Evolutionary conservation across 2,888 invertebrate genomes (phyloP).

Genomic region (Formica aserva): DNA sequence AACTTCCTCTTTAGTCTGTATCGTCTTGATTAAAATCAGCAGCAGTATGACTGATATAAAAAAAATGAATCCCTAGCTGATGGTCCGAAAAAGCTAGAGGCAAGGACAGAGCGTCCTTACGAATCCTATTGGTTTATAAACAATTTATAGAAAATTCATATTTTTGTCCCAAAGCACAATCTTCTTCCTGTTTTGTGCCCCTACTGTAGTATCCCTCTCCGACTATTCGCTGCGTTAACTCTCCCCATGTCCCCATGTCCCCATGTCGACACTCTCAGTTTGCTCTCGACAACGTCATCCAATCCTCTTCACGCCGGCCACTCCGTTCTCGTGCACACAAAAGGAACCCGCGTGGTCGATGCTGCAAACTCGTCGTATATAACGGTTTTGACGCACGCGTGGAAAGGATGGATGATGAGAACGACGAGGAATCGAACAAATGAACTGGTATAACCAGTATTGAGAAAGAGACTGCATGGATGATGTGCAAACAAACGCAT

Average conservation of each 20-base stretch:
- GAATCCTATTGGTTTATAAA: constrained; percentile 19
- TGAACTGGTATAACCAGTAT: constrained; percentile 31
- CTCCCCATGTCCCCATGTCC: constrained; percentile 53
- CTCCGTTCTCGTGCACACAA: constrained; percentile 62
- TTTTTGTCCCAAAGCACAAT: constrained; percentile 46
- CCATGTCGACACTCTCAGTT: constrained; percentile 34
- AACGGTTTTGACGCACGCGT: constrained; percentile 27
- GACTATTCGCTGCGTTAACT: constrained; percentile 7
- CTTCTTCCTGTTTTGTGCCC: constrained; percentile 18
- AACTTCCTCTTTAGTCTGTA: not conserved
- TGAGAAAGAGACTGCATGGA: constrained; percentile 15
- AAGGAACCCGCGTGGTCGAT: constrained; percentile 68
- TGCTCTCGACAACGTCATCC: constrained; percentile 38
- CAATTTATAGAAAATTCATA: constrained; percentile 54
- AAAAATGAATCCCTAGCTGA: not conserved
- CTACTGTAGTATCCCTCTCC: constrained; percentile 28
- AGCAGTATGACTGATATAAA: not conserved
- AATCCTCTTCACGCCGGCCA: constrained; percentile 42
- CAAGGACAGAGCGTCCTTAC: not conserved
- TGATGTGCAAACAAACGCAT: constrained; percentile 27
- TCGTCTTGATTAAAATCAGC: constrained; percentile 1
- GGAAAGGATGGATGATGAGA: constrained; percentile 22
- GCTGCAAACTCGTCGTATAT: constrained; percentile 45
- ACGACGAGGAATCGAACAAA: constrained; percentile 43
- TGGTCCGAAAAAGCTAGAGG: not conserved